These are phyloP conservation scores for Eidolon helvum DNA, from an alignment of 2,113 vertebrate species.

Conservation along the genomic window DNA sequence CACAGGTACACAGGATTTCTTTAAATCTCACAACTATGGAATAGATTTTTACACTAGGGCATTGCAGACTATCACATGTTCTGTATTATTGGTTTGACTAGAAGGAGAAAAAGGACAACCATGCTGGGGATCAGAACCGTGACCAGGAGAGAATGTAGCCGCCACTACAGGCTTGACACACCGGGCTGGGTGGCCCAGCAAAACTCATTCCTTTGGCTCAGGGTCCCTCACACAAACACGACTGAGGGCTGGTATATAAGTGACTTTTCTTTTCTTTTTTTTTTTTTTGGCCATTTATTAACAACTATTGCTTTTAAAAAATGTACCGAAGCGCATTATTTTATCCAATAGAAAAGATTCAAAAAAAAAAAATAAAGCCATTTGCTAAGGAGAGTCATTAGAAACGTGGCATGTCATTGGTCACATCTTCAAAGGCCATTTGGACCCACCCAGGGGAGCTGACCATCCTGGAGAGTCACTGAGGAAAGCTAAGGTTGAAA, in stretches of 20 bases:
- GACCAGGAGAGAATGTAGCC: background rate
- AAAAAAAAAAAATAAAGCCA: background rate
- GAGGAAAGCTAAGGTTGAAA: background rate
- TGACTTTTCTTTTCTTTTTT: background rate
- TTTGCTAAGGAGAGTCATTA: slow-evolving; percentile 44
- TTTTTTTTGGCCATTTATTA: slow-evolving; percentile 64
- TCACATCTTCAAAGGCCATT: background rate
- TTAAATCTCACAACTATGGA: slow-evolving; percentile 68
- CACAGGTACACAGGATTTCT: background rate
- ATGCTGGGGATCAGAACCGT: slow-evolving; percentile 27
- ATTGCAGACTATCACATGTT: slow-evolving; percentile 77
- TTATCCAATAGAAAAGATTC: slow-evolving; percentile 59
- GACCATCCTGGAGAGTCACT: background rate
- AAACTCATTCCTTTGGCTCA: slow-evolving; percentile 42
- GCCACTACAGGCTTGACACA: background rate
- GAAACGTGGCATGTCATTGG: slow-evolving; percentile 14
- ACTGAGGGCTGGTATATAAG: slow-evolving; percentile 43
- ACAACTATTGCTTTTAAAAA: slow-evolving; percentile 67
- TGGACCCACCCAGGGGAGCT: background rate
- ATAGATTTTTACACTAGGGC: slow-evolving; percentile 78
- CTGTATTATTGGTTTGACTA: slow-evolving; percentile 63
- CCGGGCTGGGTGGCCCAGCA: background rate
- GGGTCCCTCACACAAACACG: slow-evolving; percentile 56
- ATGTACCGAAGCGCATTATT: slow-evolving; percentile 32
- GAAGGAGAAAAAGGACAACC: background rate